These are phyloP conservation scores for Cyanoderma ruficeps DNA, from an alignment of 2,113 vertebrate species.

Conservation along the genomic window DNA sequence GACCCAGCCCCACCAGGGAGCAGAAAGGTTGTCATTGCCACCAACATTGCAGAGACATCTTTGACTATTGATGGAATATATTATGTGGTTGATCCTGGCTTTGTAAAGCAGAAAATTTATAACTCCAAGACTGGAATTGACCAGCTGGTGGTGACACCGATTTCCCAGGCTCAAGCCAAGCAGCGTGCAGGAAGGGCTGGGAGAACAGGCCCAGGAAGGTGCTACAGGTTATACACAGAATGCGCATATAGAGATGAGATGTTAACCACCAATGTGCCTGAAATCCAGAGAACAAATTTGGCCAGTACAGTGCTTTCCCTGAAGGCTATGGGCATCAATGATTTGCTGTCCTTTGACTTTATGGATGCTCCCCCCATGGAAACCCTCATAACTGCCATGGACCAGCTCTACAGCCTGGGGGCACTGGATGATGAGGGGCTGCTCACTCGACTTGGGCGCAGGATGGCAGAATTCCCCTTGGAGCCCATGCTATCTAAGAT, in stretches of 20 bases:
- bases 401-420: no score
- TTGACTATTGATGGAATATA: slow-evolving; percentile 97
- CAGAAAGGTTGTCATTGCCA: slow-evolving; percentile 98
- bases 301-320: slow-evolving; percentile 97
- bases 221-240: slow-evolving; percentile 94
- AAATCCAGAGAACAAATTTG: slow-evolving; percentile 97
- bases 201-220: slow-evolving; percentile 94
- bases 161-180: slow-evolving; percentile 98
- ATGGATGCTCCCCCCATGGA: no score
- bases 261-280: slow-evolving; percentile 96
- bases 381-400: no score
- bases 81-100: slow-evolving; percentile 95
- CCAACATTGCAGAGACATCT: slow-evolving; percentile 96
- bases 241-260: slow-evolving; percentile 97
- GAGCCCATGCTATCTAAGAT: slow-evolving; percentile 99
- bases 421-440: no score
- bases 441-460: no score
- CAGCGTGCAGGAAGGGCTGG: slow-evolving; percentile 94
- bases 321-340: slow-evolving; percentile 73
- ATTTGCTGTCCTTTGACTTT: no score
- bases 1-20: slow-evolving; percentile 95
- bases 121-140: slow-evolving; percentile 98
- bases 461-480: slow-evolving; percentile 97
- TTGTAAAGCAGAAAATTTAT: slow-evolving; percentile 98
- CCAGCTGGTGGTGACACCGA: slow-evolving; percentile 96